Base-by-base conservation (phyloP, 2,888 invertebrate species). In the Agonopterix alstromeriana region DNA sequence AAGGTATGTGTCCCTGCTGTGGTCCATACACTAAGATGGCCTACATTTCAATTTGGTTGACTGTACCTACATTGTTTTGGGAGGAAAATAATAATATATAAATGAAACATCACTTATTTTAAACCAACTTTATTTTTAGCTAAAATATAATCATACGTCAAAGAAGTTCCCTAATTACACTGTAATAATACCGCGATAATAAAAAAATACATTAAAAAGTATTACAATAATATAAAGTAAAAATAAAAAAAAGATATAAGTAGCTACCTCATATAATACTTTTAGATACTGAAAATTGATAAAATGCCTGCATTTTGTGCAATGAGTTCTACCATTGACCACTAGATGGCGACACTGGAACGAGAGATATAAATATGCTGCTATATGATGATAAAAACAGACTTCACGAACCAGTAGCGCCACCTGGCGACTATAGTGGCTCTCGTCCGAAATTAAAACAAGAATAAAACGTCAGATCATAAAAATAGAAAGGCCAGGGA, bases 41-140 rank as follows among this genome's bases (percentile, higher is more conserved):
- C 2, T 3, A 17, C 17, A 3, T 17, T 17, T 3, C 3, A 2
- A 17, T 17, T 17, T 17, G 17, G 17, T 17, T 17, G 17, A 17
- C 17, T 17, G 17, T 3, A 17, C 14, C 14, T 14, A 17, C 27
- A 27, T 27, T 27, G 3, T 38, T 38, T 38, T 38, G 38, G 10
- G 38, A 38, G 10, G n/a, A 38, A 38, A 38, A 38, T n/a, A 2
- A 14, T 2, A 10, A 38, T n/a, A 7, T 9, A 10, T 27, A 47
- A 78, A 80, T 80, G 58, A 81, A 82, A 77, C 69, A 69, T 49
- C 36, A 57, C 35, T 65, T 81, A 77, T 82, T 85, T 87, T 85
- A 88, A 87, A 88, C 85, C 87, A 87, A 88, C 87, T 88, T 87
- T 88, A 87, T 87, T 87, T 86, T 86, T 88, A 88, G 87, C 88